A percentile compares a stretch with the other conserved stretches of the same genome.
Conservation (phyloP, 2,888 invertebrate species). For the Poecilobothrus nobilitatus region DNA sequence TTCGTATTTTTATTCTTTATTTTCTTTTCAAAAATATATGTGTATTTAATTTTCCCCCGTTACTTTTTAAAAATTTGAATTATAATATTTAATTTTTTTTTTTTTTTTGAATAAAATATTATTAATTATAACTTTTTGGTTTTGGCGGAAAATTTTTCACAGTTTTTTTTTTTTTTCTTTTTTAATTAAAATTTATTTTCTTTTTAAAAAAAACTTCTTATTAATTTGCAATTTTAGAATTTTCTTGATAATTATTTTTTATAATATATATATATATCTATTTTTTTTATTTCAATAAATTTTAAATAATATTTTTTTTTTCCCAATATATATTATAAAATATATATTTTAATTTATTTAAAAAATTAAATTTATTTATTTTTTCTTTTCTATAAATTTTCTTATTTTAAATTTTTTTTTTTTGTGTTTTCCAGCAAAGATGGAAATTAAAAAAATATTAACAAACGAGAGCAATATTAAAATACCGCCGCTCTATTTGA, state of each 20-base stretch:
- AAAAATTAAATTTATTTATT: conserved; percentile 21
- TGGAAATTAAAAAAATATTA: conserved; percentile 20
- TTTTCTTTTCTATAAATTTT: conserved; percentile 15
- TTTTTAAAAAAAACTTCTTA: too few relatives aligned
- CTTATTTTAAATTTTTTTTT: conserved; percentile 17
- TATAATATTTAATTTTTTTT: neutral
- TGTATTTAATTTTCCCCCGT: neutral
- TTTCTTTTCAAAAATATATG: neutral
- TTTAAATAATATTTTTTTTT: too few relatives aligned
- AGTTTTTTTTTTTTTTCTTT: too few relatives aligned
- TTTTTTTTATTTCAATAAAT: too few relatives aligned
- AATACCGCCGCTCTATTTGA: conserved; percentile 38
- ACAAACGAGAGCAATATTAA: conserved; percentile 26
- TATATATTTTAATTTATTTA: conserved; percentile 18
- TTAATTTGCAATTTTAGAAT: too few relatives aligned
- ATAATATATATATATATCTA: too few relatives aligned
- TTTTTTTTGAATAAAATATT: neutral
- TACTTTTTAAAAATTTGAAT: too few relatives aligned
- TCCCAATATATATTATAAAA: too few relatives aligned
- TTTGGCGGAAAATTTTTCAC: too few relatives aligned
- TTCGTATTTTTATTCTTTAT: too few relatives aligned
- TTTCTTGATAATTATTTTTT: too few relatives aligned
- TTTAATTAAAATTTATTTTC: too few relatives aligned
- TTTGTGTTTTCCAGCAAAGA: conserved; percentile 17
- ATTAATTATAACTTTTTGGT: neutral